Percentiles rank a stretch among this genome's conserved stretches.
Conservation (phyloP, 2,797 vertebrate species). For the Esox masquinongy region DNA sequence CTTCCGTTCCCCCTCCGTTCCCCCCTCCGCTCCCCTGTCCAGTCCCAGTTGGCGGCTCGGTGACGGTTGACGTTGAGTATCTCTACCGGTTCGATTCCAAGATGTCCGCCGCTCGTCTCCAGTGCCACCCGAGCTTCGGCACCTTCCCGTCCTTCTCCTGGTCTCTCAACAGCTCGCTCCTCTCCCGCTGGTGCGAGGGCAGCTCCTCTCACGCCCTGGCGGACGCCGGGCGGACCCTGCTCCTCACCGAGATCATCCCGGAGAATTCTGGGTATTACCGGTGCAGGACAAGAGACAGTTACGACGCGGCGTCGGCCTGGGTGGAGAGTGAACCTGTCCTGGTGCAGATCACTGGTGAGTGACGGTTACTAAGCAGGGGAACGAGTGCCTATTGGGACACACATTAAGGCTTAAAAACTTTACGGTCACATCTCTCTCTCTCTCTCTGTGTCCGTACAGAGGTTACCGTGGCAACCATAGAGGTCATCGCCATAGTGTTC, state of each 20-base stretch:
- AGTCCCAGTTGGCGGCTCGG: slow-evolving; percentile 71
- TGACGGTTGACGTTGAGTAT: slow-evolving; percentile 66
- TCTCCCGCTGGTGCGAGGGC: slow-evolving; percentile 49
- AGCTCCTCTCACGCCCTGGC: slow-evolving; percentile 21
- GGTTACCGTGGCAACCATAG: slow-evolving; percentile 26
- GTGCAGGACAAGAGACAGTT: slow-evolving; percentile 73
- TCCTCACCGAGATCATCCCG: slow-evolving; percentile 50
- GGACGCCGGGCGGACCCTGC: slow-evolving; percentile 45
- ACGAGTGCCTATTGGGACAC: neutral
- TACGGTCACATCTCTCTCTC: neutral
- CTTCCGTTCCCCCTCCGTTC: neutral
- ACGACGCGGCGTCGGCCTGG: slow-evolving; percentile 65
- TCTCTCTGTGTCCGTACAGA: slow-evolving; percentile 36
- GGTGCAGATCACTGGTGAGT: slow-evolving; percentile 61
- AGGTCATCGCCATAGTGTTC: slow-evolving; percentile 60
- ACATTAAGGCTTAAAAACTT: neutral
- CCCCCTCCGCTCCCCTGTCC: neutral
- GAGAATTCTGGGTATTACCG: slow-evolving; percentile 66
- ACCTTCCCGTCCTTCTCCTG: slow-evolving; percentile 73
- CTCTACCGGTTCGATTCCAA: slow-evolving; percentile 57
- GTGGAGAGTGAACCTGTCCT: slow-evolving; percentile 61
- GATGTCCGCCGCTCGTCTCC: slow-evolving; percentile 51
- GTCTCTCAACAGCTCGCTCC: slow-evolving; percentile 60
- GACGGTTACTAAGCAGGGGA: neutral
- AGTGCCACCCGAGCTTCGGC: slow-evolving; percentile 63